Base-by-base conservation (phyloP, 1,140 invertebrate genomes). In the Drosophila serrata region DNA sequence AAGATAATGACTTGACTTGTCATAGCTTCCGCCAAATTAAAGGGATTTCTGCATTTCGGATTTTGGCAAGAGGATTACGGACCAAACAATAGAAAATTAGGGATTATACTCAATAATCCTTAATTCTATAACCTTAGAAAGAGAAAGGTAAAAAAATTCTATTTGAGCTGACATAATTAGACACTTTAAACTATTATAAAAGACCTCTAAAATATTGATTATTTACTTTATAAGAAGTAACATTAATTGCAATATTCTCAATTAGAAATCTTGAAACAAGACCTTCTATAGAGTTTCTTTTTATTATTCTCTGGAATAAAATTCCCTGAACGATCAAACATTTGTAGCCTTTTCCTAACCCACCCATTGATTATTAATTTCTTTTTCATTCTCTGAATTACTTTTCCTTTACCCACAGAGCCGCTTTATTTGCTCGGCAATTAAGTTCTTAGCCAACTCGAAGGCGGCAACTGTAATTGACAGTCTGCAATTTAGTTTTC, bases 1-100 rank as follows among this genome's bases (percentile, higher is more conserved):
- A 73, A 69, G 75, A 87, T 87, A 88, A 88, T 85, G 85, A 88
- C 85, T 88, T 90, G 85, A 90, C 85, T 90, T 88, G 85, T 90
- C 85, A 85, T 79, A 72, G 86, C 81, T 90, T 88, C 85, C 86
- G 86, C 69, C 68, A 79, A 79, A 81, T 84, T 88, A 75, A 73
- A 73, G 68, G 82, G 85, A 90, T 88, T 90, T 88, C 39, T 43
- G 67, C 48, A 72, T 77, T 74, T 69, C n/a, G 70, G 58, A 55
- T 63, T 68, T 79, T 35, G 51, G 43, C 42, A 31, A 31, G 60
- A 27, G 55, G 31, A 43, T 42, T 35, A 40, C 27, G 43, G 43
- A 22, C 8, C 43, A 22, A 9, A 40, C 37, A 27, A 39, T 6
- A 22, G 27, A 40, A 17, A 15, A 24, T 61, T 22, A 35, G 1